Percentiles rank a stretch among this genome's conserved stretches.
Conservation (phyloP, 1,140 invertebrate species). For the Stenopsyche tienmushanensis region DNA sequence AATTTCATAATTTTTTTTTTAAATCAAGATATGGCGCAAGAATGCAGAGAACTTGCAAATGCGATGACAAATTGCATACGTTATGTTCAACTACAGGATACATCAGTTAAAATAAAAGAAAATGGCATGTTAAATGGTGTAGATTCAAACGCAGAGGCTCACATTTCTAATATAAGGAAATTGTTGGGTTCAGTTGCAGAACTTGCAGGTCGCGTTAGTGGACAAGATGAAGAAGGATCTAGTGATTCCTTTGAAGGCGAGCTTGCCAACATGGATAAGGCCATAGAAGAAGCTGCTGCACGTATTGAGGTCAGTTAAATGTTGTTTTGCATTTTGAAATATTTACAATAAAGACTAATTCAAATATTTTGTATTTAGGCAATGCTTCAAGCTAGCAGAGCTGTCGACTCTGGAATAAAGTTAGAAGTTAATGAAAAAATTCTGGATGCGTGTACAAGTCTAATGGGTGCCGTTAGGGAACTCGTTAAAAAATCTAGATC, state of each 20-base stretch:
- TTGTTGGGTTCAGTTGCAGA: constrained; percentile 23
- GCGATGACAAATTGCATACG: constrained; percentile 21
- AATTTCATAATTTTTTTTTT: constrained; percentile 28
- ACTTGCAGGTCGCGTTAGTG: constrained; percentile 42
- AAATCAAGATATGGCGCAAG: constrained; percentile 64
- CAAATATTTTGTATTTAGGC: constrained; percentile 59
- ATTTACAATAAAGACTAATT: neutral
- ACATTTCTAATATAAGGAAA: constrained; percentile 55
- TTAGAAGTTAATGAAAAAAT: constrained; percentile 98
- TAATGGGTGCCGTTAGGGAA: constrained; percentile 90
- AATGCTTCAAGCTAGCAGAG: constrained; percentile 80
- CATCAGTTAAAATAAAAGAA: constrained; percentile 1
- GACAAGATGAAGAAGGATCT: constrained; percentile 39
- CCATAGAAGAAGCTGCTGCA: constrained; percentile 81
- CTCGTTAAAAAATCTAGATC: constrained; percentile 86
- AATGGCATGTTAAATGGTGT: constrained; percentile 26
- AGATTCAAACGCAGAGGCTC: constrained; percentile 46
- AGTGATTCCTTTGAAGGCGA: constrained; percentile 78
- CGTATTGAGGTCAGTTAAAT: constrained; percentile 67
- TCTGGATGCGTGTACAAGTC: constrained; percentile 89
- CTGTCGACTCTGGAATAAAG: constrained; percentile 89
- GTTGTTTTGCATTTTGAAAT: constrained; percentile 31
- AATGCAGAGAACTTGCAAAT: constrained; percentile 56
- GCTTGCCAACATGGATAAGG: constrained; percentile 83
- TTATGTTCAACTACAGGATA: constrained; percentile 22